Percentiles rank a stretch among this genome's conserved stretches.
Evolutionary conservation across 1,140 invertebrate species (phyloP).

Genomic region (Drosophila littoralis): DNA sequence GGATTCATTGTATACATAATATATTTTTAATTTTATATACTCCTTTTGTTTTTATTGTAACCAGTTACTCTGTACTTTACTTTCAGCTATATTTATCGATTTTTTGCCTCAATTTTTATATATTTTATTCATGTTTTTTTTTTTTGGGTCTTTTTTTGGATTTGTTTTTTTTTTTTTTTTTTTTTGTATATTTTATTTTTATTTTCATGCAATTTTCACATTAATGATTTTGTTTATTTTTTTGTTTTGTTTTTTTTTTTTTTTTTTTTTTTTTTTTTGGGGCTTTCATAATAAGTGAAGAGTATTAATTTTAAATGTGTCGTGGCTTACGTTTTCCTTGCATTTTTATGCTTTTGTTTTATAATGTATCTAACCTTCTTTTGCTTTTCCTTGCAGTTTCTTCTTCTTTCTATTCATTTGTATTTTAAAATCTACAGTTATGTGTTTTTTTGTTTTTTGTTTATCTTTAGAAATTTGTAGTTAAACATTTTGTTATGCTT

Average conservation of each 20-base stretch:
- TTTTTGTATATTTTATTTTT: constrained; percentile 22
- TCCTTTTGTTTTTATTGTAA: constrained; percentile 74
- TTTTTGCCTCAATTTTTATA: constrained; percentile 56
- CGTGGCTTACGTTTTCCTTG: constrained; percentile 38
- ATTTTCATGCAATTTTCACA: constrained; percentile 65
- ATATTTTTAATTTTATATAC: constrained; percentile 62
- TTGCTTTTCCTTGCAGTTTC: constrained; percentile 36
- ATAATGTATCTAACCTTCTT: constrained; percentile 38
- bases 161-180: constrained; percentile 20
- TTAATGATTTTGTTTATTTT: constrained; percentile 55
- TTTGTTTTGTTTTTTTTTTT: constrained; percentile 31
- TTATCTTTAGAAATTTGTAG: constrained; percentile 53
- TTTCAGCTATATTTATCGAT: constrained; percentile 57
- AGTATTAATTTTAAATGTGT: constrained; percentile 77
- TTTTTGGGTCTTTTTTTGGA: constrained; percentile 1
- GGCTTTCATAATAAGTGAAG: constrained; percentile 70
- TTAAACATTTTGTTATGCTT: constrained; percentile 52
- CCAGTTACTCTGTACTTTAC: constrained; percentile 72
- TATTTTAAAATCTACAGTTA: constrained; percentile 62
- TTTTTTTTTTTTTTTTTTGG: constrained; percentile 15
- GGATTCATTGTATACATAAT: constrained; percentile 70
- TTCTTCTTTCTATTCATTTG: constrained; percentile 32
- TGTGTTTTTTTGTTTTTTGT: constrained; percentile 38
- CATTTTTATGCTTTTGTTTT: constrained; percentile 52
- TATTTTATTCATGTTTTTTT: constrained; percentile 16